A percentile compares a stretch with the other conserved stretches of the same genome.
These are phyloP conservation scores for Drosophila vallismaia DNA, from an alignment of 2,888 invertebrate genomes.

Conservation along the genomic window DNA sequence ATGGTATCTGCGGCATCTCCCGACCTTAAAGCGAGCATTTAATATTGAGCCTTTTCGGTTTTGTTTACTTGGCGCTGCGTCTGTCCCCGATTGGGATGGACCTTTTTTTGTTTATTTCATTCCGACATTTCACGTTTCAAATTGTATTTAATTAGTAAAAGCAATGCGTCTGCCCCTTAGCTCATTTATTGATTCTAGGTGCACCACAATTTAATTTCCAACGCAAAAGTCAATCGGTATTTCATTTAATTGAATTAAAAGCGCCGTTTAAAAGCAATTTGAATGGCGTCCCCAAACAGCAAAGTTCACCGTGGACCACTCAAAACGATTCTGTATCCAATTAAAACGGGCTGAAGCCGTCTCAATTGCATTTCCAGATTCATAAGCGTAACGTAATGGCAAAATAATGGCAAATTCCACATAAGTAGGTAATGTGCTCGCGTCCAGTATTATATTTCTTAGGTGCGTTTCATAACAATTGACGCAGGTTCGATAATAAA, in stretches of 20 bases:
- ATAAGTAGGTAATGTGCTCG: not conserved
- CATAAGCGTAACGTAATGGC: not conserved
- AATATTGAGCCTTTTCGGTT: not conserved
- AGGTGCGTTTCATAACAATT: not conserved
- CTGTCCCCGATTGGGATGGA: not conserved
- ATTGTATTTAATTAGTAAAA: not conserved
- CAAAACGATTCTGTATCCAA: constrained; percentile 1
- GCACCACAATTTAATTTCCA: constrained; percentile 10
- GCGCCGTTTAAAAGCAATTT: constrained; percentile 13
- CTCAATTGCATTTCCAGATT: not conserved
- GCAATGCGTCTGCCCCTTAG: constrained; percentile 1
- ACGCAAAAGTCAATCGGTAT: constrained; percentile 6
- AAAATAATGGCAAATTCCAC: not conserved
- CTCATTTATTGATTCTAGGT: not conserved
- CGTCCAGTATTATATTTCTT: not conserved
- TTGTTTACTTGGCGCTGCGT: not conserved
- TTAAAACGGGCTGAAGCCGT: not conserved
- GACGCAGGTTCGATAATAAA: not conserved
- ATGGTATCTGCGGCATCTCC: constrained; percentile 50
- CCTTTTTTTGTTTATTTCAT: not conserved
- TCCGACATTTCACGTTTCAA: not conserved
- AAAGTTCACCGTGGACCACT: not conserved
- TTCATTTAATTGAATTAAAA: constrained; percentile 42
- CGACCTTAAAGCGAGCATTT: constrained; percentile 51
- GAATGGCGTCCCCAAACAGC: constrained; percentile 5